Conservation (phyloP, 2,888 invertebrate genomes). For the Acrobasis consociella region DNA sequence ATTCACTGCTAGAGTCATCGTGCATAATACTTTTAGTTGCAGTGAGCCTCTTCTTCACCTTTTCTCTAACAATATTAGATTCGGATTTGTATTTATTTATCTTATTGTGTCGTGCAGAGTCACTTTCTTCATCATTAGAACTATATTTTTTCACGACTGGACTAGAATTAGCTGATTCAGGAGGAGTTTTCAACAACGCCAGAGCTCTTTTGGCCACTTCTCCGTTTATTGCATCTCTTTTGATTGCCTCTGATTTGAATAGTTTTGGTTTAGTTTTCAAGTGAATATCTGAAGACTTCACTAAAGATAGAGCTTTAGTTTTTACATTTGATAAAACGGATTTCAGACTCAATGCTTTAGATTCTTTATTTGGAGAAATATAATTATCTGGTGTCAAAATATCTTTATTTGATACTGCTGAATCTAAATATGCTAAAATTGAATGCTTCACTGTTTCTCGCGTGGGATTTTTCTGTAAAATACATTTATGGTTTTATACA, state of each 20-base stretch:
- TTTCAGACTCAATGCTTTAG: conserved; percentile 60
- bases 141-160: conserved; percentile 40
- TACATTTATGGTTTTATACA: not conserved
- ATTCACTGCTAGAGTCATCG: conserved; percentile 43
- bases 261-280: conserved; percentile 47
- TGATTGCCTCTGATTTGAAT: conserved; percentile 50
- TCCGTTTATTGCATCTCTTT: conserved; percentile 45
- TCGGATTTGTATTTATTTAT: conserved; percentile 22
- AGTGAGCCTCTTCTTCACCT: conserved; percentile 29
- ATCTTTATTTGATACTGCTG: conserved; percentile 50
- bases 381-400: conserved; percentile 47
- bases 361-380: conserved; percentile 55
- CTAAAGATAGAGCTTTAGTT: conserved; percentile 76
- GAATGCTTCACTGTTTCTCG: conserved; percentile 73
- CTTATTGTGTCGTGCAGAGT: conserved; percentile 21
- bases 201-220: conserved; percentile 59
- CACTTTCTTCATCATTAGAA: conserved; percentile 30
- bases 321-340: conserved; percentile 80
- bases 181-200: conserved; percentile 60
- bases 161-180: conserved; percentile 55
- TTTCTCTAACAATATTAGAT: conserved; percentile 19
- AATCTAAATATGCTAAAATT: conserved; percentile 70
- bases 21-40: conserved; percentile 26
- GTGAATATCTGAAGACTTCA: conserved; percentile 64
- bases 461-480: conserved; percentile 73